These are phyloP conservation scores for Herpailurus yagouaroundi DNA, from an alignment of 2,113 vertebrate species.

Conservation along the genomic window DNA sequence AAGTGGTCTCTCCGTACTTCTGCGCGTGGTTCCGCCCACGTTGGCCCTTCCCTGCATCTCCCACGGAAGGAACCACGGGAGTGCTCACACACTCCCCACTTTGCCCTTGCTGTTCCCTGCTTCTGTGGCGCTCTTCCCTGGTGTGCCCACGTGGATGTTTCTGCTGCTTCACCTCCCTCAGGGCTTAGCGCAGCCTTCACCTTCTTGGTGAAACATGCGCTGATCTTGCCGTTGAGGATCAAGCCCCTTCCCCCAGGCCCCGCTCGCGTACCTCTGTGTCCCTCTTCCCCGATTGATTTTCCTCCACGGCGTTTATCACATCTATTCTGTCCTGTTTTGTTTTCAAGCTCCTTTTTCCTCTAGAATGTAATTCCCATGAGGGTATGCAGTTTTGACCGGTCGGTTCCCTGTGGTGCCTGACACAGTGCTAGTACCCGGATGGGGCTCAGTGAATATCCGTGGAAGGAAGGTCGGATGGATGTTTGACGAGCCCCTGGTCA, in stretches of 20 bases:
- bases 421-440: not conserved
- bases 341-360: not conserved
- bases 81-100: accelerated
- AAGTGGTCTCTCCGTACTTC: not conserved
- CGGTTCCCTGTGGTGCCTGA: not conserved
- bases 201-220: not conserved
- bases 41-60: not conserved
- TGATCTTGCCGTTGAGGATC: not conserved
- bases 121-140: not conserved
- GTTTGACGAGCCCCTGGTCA: not conserved
- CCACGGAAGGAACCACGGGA: too few relatives aligned
- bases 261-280: not conserved
- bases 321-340: not conserved
- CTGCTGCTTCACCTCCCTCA: not conserved
- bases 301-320: not conserved
- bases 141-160: accelerated
- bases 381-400: not conserved
- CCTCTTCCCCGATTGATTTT: not conserved
- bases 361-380: not conserved
- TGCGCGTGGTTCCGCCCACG: too few relatives aligned
- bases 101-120: not conserved
- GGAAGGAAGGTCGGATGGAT: not conserved
- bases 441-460: not conserved
- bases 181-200: not conserved
- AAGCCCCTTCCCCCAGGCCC: accelerated